Evolutionary conservation across 92 coral and sea anemone species (phyloP), one percentile per base, ranked within the genome.

Genomic region (Epizoanthus scotinus): DNA sequence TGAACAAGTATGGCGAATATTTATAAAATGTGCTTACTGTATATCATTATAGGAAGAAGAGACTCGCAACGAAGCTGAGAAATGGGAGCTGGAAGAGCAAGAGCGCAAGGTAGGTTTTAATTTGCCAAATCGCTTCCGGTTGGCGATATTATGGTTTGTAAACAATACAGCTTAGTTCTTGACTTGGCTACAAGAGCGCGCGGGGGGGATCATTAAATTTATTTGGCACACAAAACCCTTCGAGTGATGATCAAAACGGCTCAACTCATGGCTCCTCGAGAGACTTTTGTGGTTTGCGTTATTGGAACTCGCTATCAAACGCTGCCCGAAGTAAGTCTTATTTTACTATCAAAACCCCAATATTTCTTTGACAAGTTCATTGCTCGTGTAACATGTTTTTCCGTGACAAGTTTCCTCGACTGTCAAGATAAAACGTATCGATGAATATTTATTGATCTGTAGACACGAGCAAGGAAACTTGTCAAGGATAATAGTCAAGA

Each of bases 61-160:
- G 20, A 53, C 97, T 10, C 88, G 89, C 8, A 90, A 80, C 29
- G 97, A 92, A 81, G 85, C 90, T 3, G 97, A 92, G 7, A 72
- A 87, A 68, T 90, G 94, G 84, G 97, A 90, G 56, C 52, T 84
- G 38, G 97, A 92, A 27, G 97, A 92, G 19, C 82, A 62, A 18
- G 97, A 92, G n/a, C 83, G 92, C 66, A 89, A 92, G 90, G 97
- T 90, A 73, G 15, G 88, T 27, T 18, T 26, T 10, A 67, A 25
- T 13, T 63, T 31, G 56, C 52, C 59, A 3, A 83, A 21, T 77
- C 44, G 62, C 47, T 63, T 78, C 82, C 69, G 28, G 56, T 59
- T 67, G 20, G 19, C 18, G 18, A 58, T 75, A 75, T 21, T 38
- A 24, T 36, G 68, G 34, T 58, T 55, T 38, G 56, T 21, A 29